These are phyloP conservation scores for Pungitius pungitius DNA, from an alignment of 2,113 vertebrate species.

Conservation along the genomic window DNA sequence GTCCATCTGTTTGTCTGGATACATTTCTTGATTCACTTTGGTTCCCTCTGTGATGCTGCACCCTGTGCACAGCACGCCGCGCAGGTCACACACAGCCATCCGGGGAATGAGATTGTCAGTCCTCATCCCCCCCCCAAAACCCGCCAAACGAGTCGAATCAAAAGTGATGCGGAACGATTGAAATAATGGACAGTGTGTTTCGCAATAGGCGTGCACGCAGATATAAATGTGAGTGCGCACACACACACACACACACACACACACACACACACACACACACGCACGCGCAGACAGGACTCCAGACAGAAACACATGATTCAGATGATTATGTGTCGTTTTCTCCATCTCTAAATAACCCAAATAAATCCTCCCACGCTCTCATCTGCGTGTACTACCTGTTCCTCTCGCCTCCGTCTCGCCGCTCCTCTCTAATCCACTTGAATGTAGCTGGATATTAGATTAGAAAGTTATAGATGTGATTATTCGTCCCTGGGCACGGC, in stretches of 20 bases:
- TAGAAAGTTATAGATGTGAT: slow-evolving; percentile 81
- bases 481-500: slow-evolving; percentile 73
- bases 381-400: slow-evolving; percentile 65
- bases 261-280: not conserved
- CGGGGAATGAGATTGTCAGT: slow-evolving; percentile 71
- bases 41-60: slow-evolving; percentile 28
- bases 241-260: slow-evolving; percentile 4
- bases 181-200: slow-evolving; percentile 37
- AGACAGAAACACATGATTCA: slow-evolving; percentile 33
- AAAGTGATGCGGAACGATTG: slow-evolving; percentile 66
- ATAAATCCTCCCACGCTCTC: slow-evolving; percentile 57
- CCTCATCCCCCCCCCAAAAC: slow-evolving; percentile 49
- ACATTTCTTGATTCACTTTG: slow-evolving; percentile 59
- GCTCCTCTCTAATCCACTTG: slow-evolving; percentile 74
- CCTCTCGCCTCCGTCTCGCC: slow-evolving; percentile 40
- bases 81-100: slow-evolving; percentile 63
- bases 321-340: slow-evolving; percentile 45
- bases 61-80: slow-evolving; percentile 1
- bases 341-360: slow-evolving; percentile 44
- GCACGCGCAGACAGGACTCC: not conserved
- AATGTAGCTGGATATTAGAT: slow-evolving; percentile 78
- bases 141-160: slow-evolving; percentile 56
- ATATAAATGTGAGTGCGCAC: not conserved
- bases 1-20: slow-evolving; percentile 38
- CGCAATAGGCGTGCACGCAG: not conserved